Evolutionary conservation across 2,797 vertebrate genomes (phyloP), one percentile per base, ranked within the genome.

Genomic region (Micromesistius poutassou): DNA sequence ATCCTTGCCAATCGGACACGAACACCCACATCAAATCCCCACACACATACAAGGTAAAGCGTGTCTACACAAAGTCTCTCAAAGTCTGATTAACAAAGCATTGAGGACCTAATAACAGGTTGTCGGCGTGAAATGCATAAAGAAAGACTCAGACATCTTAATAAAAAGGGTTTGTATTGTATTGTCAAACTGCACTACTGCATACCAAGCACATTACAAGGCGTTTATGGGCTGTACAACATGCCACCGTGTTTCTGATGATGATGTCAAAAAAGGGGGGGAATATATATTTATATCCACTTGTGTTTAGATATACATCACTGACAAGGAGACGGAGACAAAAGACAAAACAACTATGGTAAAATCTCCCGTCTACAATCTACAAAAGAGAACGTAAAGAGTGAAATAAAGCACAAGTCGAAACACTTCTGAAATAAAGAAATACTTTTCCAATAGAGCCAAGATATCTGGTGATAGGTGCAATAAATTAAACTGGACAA

Each of bases 151-250:
- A 88, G 80, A 84, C 95, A 93, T 76, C 83, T 88, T 86, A 70
- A 90, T 92, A 94, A 95, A 95, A 97, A 95, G 95, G 90, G 89
- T 93, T 92, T 94, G 91, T 93, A 93, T 93, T 93, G 90, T 93
- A 92, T 95, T 96, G 94, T 91, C 96, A 97, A 97, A 96, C 95
- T 94, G 90, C 94, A 95, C 96, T 98, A 98, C 96, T 96, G 95
- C 96, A 96, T 97, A 97, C 97, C 97, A 97, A 97, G 97, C 96
- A 98, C 96, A 96, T 96, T 96, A 97, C 95, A 95, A 95, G 96
- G 94, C 91, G 92, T 94, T 96, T 94, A 95, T 94, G 93, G 95
- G 96, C 96, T 96, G 96, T 97, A 96, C 93, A 94, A 90, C 92
- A 94, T 93, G 91, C 93, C 88, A 77, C 89, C 87, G 87, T 89